Conservation (phyloP, 2,888 invertebrate species). For the Liodrosophila aerea region DNA sequence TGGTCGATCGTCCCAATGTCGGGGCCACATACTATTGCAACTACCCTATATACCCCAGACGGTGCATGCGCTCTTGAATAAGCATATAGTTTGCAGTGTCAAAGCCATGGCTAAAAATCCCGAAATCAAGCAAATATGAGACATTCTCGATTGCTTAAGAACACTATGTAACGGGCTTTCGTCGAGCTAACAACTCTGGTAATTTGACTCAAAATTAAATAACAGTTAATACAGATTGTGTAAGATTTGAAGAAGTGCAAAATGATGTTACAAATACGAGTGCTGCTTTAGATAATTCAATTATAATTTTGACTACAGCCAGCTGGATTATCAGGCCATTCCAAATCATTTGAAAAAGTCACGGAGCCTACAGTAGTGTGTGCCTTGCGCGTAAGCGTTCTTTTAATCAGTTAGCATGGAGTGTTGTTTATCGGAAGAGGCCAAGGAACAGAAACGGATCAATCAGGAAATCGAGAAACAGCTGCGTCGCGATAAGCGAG, state of each 20-base stretch:
- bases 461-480: conserved; percentile 99
- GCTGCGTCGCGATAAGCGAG: conserved; percentile 99
- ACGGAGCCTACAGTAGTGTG: conserved; percentile 24
- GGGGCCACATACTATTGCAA: conserved; percentile 13
- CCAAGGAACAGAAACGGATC: conserved; percentile 99
- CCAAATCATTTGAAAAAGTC: conserved; percentile 17
- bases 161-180: conserved; percentile 54
- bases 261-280: no score
- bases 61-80: conserved; percentile 47
- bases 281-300: no score
- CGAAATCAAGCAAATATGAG: conserved; percentile 39
- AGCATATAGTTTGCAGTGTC: conserved; percentile 37
- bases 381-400: conserved; percentile 67
- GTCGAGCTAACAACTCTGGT: conserved; percentile 47
- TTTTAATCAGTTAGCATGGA: conserved; percentile 88
- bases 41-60: conserved; percentile 11
- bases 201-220: background rate
- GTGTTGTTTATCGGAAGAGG: conserved; percentile 99
- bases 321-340: background rate
- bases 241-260: no score
- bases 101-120: conserved; percentile 45
- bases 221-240: no score
- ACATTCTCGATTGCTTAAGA: conserved; percentile 27
- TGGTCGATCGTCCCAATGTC: conserved; percentile 37
- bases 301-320: background rate